Base-by-base conservation (phyloP, 2,888 invertebrate genomes). In the Octonoba sinensis region DNA sequence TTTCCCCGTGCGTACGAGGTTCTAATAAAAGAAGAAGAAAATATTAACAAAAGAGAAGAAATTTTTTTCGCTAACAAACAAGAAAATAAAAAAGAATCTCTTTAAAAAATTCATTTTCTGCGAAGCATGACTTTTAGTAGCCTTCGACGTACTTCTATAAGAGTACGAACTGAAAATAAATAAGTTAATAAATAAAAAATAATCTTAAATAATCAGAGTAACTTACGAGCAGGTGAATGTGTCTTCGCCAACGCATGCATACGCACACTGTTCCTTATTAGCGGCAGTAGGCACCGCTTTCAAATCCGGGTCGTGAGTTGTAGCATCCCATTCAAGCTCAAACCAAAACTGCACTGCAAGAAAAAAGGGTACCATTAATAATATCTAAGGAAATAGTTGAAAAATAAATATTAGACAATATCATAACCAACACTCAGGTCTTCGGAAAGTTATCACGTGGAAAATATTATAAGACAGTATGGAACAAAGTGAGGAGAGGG, bases 321-420 rank as follows among this genome's bases (percentile, higher is more conserved):
- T 46, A 15, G 44, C 46, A 36, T 60, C 27, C 27, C 24, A 27
- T 60, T 64, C 51, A 20, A 22, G 36, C 36, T 70, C 69, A 49
- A 69, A 16, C 20, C 27, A 59, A 49, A 81, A 81, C 47, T 81
- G 81, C 11, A 59, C 81, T 81, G 49, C 24, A 74, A 77, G 8
- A 54, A 18, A 60, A 49, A 56, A 51, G 3, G 36, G 11, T 36
- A 36, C 36, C 27, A 27, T 6, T 3, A 27, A 6, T 27, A 27
- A 3, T 2, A 27, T 27, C 6, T 6, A 27, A 27, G 6, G 27
- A 6, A 27, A 27, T 3, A n/a, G n/a, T n/a, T n/a, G n/a, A n/a
- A n/a, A n/a, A n/a, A n/a, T n/a, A n/a, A n/a, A n/a, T n/a, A n/a
- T n/a, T n/a, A n/a, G n/a, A n/a, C n/a, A n/a, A n/a, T n/a, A n/a